Conservation (phyloP, 2,888 invertebrate species). For the Eupsilia transversa region DNA sequence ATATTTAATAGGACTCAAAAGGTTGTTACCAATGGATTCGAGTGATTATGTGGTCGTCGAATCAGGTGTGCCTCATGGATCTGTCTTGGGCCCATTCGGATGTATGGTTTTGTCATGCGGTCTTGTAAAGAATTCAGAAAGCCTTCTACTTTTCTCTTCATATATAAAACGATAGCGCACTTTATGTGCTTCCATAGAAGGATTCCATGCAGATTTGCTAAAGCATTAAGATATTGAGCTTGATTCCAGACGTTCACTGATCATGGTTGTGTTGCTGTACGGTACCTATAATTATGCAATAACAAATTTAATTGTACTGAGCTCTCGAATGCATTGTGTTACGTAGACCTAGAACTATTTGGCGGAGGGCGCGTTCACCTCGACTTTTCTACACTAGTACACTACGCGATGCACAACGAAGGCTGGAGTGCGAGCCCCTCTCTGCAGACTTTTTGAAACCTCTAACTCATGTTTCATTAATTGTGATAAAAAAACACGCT, state of each 20-base stretch:
- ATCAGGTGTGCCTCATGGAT: too few relatives aligned
- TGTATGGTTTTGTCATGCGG: not conserved
- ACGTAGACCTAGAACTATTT: not conserved
- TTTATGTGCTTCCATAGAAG: too few relatives aligned
- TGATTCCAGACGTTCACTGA: not conserved
- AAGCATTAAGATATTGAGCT: not conserved
- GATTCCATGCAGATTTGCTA: too few relatives aligned
- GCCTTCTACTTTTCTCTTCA: not conserved
- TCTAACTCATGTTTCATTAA: too few relatives aligned
- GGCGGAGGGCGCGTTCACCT: too few relatives aligned
- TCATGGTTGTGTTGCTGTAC: not conserved
- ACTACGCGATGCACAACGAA: too few relatives aligned
- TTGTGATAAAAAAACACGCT: too few relatives aligned
- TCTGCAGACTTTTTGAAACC: too few relatives aligned
- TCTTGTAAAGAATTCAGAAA: not conserved
- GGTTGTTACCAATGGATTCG: not conserved
- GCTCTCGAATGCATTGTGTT: not conserved
- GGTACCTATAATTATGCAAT: too few relatives aligned
- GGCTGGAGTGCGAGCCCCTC: too few relatives aligned
- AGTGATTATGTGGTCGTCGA: not conserved
- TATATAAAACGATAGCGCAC: not conserved
- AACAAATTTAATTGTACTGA: not conserved
- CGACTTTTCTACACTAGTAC: too few relatives aligned
- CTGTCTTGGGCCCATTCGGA: too few relatives aligned
- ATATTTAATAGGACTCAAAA: not conserved